Evolutionary conservation across 2,113 vertebrate genomes (phyloP).

Genomic region (Numenius arquata): DNA sequence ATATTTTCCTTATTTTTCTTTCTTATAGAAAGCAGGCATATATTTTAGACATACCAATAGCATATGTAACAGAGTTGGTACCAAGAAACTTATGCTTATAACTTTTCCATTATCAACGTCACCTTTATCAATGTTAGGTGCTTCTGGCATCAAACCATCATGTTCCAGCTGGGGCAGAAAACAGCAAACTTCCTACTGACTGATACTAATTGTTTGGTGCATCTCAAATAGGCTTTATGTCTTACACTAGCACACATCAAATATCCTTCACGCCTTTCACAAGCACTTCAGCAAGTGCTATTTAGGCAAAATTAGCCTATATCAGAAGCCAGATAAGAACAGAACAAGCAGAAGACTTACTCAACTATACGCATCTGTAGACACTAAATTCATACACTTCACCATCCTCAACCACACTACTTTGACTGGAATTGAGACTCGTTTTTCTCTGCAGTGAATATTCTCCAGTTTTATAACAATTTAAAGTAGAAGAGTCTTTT

Average conservation of each 20-base stretch:
- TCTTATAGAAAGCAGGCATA: neutral
- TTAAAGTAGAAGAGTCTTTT: neutral
- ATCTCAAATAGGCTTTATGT: neutral
- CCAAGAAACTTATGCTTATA: neutral
- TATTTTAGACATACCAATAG: neutral
- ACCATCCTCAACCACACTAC: neutral
- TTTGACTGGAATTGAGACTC: neutral
- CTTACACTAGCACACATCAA: neutral
- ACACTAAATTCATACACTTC: neutral
- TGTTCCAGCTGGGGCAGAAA: neutral
- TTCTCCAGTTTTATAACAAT: neutral
- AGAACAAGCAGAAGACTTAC: neutral
- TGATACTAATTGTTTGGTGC: no score
- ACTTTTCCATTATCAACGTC: neutral
- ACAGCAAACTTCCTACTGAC: neutral
- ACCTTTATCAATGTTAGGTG: neutral
- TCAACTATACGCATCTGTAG: neutral
- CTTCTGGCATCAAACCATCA: neutral
- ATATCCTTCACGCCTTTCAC: neutral
- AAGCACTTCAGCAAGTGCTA: neutral
- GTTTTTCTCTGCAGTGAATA: neutral
- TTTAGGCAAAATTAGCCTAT: neutral
- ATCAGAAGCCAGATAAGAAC: neutral
- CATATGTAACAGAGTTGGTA: neutral
- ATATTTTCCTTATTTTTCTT: neutral